These are phyloP conservation scores for Sorex fumeus DNA, from an alignment of 2,113 vertebrate genomes.

Conservation along the genomic window DNA sequence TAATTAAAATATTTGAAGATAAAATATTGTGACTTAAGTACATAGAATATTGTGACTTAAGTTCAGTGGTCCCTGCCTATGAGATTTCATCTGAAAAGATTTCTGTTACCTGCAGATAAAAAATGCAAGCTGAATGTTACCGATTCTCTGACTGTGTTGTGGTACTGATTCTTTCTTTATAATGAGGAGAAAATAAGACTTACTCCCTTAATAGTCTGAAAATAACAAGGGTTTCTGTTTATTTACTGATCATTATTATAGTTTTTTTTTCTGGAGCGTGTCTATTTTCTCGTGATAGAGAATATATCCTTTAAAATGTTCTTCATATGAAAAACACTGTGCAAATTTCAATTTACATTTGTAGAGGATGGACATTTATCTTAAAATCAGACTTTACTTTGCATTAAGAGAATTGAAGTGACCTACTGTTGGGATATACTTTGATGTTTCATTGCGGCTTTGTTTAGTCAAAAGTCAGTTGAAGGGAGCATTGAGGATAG, in stretches of 20 bases:
- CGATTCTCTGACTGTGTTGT: neutral
- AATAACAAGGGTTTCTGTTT: slow-evolving; percentile 39
- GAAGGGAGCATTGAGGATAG: too few relatives aligned
- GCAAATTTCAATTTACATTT: neutral
- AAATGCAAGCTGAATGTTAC: neutral
- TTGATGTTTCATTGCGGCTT: neutral
- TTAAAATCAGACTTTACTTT: neutral
- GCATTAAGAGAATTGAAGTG: neutral
- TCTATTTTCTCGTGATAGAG: neutral
- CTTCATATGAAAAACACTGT: slow-evolving; percentile 23
- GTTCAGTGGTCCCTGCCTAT: neutral
- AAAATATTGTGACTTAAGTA: neutral
- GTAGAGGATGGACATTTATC: neutral
- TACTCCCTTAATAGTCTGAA: neutral
- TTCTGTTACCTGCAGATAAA: neutral
- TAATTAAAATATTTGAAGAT: neutral
- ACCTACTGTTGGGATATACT: neutral
- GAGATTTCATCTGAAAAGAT: neutral
- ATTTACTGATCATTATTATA: neutral
- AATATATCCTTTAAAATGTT: slow-evolving; percentile 10
- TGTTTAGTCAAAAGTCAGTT: neutral
- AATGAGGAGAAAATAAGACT: neutral
- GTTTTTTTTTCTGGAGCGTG: neutral
- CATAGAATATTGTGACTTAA: neutral
- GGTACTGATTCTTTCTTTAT: neutral